Base-by-base conservation (phyloP, 2,113 vertebrate genomes). In the Lates calcarifer region DNA sequence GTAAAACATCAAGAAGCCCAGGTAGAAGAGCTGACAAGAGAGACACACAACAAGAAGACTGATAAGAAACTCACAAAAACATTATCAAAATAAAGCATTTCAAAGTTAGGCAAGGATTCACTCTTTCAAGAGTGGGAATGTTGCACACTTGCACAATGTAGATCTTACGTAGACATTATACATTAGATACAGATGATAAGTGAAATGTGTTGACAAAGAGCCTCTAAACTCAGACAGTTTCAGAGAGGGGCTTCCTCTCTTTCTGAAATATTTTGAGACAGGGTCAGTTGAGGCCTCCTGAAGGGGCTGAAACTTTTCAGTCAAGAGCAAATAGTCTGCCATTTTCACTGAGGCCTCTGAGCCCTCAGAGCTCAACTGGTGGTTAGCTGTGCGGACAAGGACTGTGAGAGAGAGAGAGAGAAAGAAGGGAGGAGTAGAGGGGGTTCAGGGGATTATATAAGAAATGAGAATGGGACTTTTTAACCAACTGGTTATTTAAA, bases 1-100 rank as follows among this genome's bases (percentile, higher is more conserved):
- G 91, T 98, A 99, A 68, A 98, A 93, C 98, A 99, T 99, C 91
- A 99, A 94, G 92, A 98, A 99, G 72, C 96, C 96, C 87, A 99
- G 95, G 88, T 99, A 99, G 33, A 97, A 97, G 90, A 99, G 92
- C 98, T 99, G 90, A 81, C 69, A 83, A 53, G 13, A 18, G 20
- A 74, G 29, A 80, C 4, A 75, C 39, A 74, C 3, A 67, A 26
- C 18, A 49, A 24, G 20, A 61, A 24, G 31, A 45, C 5, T 39
- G 39, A 53, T 4, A 65, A 43, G 53, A 14, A 53, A 58, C 17
- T n/a, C 22, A n/a, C 9, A 26, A 51, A 63, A 35, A 49, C n/a
- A 65, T 15, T 3, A 14, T 2, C 37, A 3, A 12, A 31, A 72
- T n/a, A 58, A 5, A 18, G 3, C 2, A 2, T 41, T 41, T 41